Percentiles rank a stretch among this genome's conserved stretches.
Evolutionary conservation across 1,140 invertebrate species (phyloP).

Genomic region (Eumeta japonica): DNA sequence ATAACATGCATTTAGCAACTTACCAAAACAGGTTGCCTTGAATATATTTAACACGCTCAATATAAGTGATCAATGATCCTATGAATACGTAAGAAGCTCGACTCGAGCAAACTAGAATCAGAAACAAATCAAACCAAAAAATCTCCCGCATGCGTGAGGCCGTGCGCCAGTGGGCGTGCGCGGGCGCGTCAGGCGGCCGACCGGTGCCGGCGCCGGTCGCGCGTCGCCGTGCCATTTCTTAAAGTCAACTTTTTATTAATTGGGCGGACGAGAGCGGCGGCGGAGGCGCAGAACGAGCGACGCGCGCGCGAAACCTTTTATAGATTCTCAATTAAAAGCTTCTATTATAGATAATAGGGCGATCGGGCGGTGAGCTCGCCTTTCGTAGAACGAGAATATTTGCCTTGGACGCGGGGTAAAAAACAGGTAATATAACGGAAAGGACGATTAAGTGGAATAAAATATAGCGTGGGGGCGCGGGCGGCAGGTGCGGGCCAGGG

Average conservation of each 20-base stretch:
- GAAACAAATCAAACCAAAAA: conserved; percentile 54
- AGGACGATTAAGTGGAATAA: conserved; percentile 57
- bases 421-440: conserved; percentile 55
- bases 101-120: too few relatives aligned
- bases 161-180: conserved; percentile 24
- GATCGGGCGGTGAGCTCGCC: conserved; percentile 37
- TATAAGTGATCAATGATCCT: too few relatives aligned
- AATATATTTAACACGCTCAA: too few relatives aligned
- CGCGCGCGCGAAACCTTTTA: conserved; percentile 53
- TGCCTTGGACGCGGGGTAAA: conserved; percentile 51
- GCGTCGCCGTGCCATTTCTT: conserved; percentile 47
- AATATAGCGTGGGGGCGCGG: conserved; percentile 55
- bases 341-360: conserved; percentile 54
- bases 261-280: conserved; percentile 53
- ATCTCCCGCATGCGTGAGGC: conserved; percentile 35
- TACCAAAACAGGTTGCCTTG: too few relatives aligned
- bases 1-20: too few relatives aligned
- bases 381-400: conserved; percentile 52
- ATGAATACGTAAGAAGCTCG: too few relatives aligned
- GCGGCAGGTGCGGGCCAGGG: conserved; percentile 43
- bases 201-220: conserved; percentile 32
- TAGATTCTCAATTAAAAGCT: conserved; percentile 58
- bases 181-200: conserved; percentile 13
- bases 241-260: conserved; percentile 56
- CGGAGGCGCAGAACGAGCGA: conserved; percentile 47